Conservation (phyloP, 2,113 vertebrate genomes). For the Formicarius rufipectus region DNA sequence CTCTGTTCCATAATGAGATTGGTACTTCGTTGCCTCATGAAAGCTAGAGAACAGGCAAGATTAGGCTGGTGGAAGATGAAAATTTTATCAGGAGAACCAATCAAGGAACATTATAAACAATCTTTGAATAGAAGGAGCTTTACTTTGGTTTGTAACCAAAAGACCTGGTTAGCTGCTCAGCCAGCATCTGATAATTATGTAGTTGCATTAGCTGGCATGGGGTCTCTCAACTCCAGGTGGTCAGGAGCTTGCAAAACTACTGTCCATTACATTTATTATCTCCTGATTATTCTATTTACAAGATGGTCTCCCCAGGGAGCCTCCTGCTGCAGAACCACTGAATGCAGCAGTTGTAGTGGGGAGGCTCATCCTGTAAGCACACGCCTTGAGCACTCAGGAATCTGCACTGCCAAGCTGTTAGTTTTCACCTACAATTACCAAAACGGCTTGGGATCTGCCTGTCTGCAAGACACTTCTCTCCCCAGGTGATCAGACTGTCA, state of each 20-base stretch:
- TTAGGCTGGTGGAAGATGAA: neutral
- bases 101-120: neutral
- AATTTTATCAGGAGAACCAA: neutral
- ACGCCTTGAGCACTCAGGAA: neutral
- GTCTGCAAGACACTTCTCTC: neutral
- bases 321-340: neutral
- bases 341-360: neutral
- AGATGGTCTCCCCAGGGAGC: neutral
- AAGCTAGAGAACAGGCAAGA: neutral
- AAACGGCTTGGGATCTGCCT: constrained; percentile 15
- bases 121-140: neutral
- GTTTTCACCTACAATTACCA: constrained; percentile 49
- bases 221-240: neutral
- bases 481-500: constrained; percentile 22
- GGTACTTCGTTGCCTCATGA: neutral
- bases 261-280: neutral
- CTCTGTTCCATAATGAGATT: neutral
- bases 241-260: constrained; percentile 4
- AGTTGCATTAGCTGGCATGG: neutral
- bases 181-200: neutral
- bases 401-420: constrained; percentile 23
- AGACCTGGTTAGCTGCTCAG: neutral
- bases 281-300: constrained; percentile 42
- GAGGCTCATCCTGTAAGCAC: neutral
- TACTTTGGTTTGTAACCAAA: neutral